Base-by-base conservation (phyloP, 2,888 invertebrate species). In the Ormia ochracea region DNA sequence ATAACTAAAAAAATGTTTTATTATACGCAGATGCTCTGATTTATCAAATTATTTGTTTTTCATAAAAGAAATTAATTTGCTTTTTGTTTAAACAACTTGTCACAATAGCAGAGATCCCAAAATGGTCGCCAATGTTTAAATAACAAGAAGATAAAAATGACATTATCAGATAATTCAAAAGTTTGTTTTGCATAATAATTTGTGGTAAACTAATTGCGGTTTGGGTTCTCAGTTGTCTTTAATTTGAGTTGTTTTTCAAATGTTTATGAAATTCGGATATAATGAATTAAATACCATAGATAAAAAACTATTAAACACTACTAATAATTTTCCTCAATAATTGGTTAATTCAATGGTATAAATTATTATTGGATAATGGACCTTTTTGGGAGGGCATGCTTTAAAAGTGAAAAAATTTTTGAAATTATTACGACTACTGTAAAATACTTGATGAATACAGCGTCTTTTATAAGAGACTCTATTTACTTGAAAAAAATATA, bases 21-120 rank as follows among this genome's bases (percentile, higher is more conserved):
- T 70, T 59, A 66, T 68, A 58, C 61, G 63, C 56, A 63, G 43
- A 79, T 43, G 17, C 38, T 69, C 9, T 77, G 45, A 72, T 61
- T 31, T 63, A 52, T 72, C 56, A 65, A 63, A 3, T 66, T 54
- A 65, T 56, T 74, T 50, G 63, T 58, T 72, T 72, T 80, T 56
- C 59, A 61, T 66, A 50, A 61, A 73, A 23, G 28, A 45, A 48
- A 56, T n/a, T 14, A 6, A 63, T 73, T 75, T 72, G 66, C 31
- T 58, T 72, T 80, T 72, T 72, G 48, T 48, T 19, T 50, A 19
- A 63, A 28, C 41, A 66, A 63, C 48, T 76, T 52, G 31, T 3
- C 38, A 36, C 7, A 31, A 9, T n/a, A 48, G 45, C 45, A 23
- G 69, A 78, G 74, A 69, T 52, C 45, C 52, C 33, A 19, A 58